phyloP scores from a whole-genome alignment of 2,888 invertebrate genomes.

The Lycaena phlaeas region DNA sequence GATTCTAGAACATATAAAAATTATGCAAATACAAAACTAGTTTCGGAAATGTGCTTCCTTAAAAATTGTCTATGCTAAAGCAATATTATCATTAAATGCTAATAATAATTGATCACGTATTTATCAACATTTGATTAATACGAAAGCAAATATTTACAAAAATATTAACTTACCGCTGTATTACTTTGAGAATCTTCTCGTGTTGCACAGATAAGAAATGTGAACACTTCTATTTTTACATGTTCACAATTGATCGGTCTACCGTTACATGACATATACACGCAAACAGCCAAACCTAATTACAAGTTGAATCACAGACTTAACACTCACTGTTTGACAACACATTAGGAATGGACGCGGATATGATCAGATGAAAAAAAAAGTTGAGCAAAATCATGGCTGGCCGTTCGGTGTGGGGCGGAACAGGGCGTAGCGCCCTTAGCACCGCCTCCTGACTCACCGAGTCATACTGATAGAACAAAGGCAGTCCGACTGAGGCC shows the following conservation, averaged over 20 bases:
- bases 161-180: too few species aligned
- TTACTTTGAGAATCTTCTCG: too few species aligned
- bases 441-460: conserved; percentile 62
- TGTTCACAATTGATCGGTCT: not conserved
- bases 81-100: too few species aligned
- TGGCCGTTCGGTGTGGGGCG: conserved; percentile 54
- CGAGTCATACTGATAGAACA: conserved; percentile 3
- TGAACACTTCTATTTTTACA: not conserved
- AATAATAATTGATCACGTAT: too few species aligned
- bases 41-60: too few species aligned
- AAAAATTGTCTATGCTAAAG: too few species aligned
- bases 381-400: conserved; percentile 64
- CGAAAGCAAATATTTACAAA: too few species aligned
- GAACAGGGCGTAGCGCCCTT: conserved; percentile 62
- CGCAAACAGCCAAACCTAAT: not conserved
- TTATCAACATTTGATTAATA: too few species aligned
- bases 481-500: not conserved
- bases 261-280: not conserved
- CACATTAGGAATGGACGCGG: conserved; percentile 54
- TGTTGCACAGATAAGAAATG: not conserved
- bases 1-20: too few species aligned
- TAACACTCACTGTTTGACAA: conserved; percentile 56
- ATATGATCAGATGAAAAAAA: conserved; percentile 50
- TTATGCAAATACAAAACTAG: too few species aligned
- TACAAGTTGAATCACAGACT: conserved; percentile 18